Evolutionary conservation across 2,797 vertebrate genomes (phyloP).

Genomic region (Gobionotothen gibberifrons): DNA sequence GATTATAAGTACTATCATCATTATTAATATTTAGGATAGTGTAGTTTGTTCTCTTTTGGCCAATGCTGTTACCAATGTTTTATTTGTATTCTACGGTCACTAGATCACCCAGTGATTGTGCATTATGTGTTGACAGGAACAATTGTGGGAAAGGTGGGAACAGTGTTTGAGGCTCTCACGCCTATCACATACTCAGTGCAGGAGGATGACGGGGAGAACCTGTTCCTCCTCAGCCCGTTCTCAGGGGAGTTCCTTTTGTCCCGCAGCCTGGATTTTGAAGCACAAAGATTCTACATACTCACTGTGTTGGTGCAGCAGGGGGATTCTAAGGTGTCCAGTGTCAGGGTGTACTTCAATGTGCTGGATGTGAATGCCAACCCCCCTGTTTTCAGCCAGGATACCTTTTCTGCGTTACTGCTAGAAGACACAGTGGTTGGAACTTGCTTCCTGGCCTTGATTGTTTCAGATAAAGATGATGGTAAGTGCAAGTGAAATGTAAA

Average conservation of each 20-base stretch:
- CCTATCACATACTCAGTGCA: conserved; percentile 77
- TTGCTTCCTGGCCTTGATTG: conserved; percentile 80
- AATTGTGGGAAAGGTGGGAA: conserved; percentile 79
- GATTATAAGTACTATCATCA: neutral
- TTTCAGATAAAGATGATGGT: conserved; percentile 84
- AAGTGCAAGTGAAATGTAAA: conserved; percentile 29
- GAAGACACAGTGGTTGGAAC: conserved; percentile 73
- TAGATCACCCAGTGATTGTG: neutral
- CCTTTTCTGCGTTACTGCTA: conserved; percentile 65
- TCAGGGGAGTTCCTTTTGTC: conserved; percentile 85
- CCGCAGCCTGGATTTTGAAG: conserved; percentile 83
- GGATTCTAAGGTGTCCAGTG: conserved; percentile 66
- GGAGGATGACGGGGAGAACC: conserved; percentile 83
- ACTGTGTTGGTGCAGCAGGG: conserved; percentile 70
- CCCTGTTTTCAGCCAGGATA: conserved; percentile 75
- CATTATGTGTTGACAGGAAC: conserved; percentile 76
- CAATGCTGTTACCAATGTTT: conserved; percentile 3
- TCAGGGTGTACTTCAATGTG: conserved; percentile 85
- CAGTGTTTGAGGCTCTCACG: conserved; percentile 54
- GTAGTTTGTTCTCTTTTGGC: neutral
- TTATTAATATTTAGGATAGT: neutral
- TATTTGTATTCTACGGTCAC: neutral
- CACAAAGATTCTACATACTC: conserved; percentile 80
- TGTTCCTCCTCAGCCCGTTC: conserved; percentile 82
- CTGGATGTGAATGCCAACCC: conserved; percentile 85